These are phyloP conservation scores for Camponotus vicinus DNA, from an alignment of 1,140 invertebrate genomes.

Conservation along the genomic window DNA sequence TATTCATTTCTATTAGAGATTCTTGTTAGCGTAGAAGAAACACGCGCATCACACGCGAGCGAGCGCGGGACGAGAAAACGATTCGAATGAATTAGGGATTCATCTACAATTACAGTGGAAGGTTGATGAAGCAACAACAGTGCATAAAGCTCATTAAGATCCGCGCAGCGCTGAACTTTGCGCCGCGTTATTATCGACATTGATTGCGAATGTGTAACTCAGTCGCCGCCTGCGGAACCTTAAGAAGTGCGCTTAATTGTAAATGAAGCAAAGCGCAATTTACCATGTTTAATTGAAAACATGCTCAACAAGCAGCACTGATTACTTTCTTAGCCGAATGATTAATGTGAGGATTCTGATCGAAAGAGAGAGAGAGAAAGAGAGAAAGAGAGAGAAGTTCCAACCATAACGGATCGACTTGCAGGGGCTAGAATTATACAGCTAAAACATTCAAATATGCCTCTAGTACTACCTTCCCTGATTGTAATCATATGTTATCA, in stretches of 20 bases:
- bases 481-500: neutral
- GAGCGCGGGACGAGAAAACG: neutral
- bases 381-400: no score
- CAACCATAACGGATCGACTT: neutral
- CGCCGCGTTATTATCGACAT: constrained; percentile 68
- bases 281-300: constrained; percentile 76
- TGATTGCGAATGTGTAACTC: constrained; percentile 74
- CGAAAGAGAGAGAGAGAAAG: constrained; percentile 2
- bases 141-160: constrained; percentile 73
- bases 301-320: constrained; percentile 72
- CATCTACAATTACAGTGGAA: constrained; percentile 74
- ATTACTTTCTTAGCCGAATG: constrained; percentile 71
- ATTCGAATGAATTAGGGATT: constrained; percentile 68
- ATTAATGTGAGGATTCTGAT: constrained; percentile 70
- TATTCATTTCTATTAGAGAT: constrained; percentile 57
- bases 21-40: constrained; percentile 60
- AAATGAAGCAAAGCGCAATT: constrained; percentile 74
- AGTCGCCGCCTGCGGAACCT: constrained; percentile 67
- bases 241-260: constrained; percentile 74
- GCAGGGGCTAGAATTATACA: no score
- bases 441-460: constrained; percentile 15
- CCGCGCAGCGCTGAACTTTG: constrained; percentile 48
- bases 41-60: neutral
- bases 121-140: constrained; percentile 74
- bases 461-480: neutral